These are phyloP conservation scores for Macrosteles quadrilineatus DNA, from an alignment of 1,140 invertebrate species.

Conservation along the genomic window DNA sequence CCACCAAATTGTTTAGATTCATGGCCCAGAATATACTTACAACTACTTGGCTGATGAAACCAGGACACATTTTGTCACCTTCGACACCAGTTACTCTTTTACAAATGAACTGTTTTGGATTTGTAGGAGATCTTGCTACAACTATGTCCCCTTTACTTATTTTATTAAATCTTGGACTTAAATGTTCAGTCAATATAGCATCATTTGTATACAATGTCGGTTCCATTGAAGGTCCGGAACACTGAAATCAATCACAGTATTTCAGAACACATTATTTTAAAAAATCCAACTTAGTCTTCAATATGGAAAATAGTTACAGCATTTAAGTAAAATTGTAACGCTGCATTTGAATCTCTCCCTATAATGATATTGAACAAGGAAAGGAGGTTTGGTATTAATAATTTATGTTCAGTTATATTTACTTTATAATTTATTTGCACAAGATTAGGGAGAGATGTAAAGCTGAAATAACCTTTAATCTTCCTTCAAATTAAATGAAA, in stretches of 20 bases:
- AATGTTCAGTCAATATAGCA: conserved; percentile 78
- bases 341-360: background rate
- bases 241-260: conserved; percentile 70
- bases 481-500: too few species aligned
- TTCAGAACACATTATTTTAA: conserved; percentile 26
- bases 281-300: background rate
- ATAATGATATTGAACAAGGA: conserved; percentile 13
- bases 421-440: too few species aligned
- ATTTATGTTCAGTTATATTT: too few species aligned
- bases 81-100: conserved; percentile 78
- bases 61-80: conserved; percentile 67
- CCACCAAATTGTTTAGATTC: too few species aligned
- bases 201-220: conserved; percentile 81
- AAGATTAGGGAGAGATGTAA: too few species aligned
- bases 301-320: conserved; percentile 14
- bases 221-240: conserved; percentile 87
- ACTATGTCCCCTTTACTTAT: conserved; percentile 78
- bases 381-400: too few species aligned
- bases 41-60: conserved; percentile 44
- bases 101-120: conserved; percentile 80
- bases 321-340: conserved; percentile 11
- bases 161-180: conserved; percentile 63
- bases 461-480: too few species aligned
- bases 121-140: conserved; percentile 74
- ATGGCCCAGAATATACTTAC: too few species aligned